Conservation (phyloP, 2,797 vertebrate species). For the Melanotaenia pygmaea region DNA sequence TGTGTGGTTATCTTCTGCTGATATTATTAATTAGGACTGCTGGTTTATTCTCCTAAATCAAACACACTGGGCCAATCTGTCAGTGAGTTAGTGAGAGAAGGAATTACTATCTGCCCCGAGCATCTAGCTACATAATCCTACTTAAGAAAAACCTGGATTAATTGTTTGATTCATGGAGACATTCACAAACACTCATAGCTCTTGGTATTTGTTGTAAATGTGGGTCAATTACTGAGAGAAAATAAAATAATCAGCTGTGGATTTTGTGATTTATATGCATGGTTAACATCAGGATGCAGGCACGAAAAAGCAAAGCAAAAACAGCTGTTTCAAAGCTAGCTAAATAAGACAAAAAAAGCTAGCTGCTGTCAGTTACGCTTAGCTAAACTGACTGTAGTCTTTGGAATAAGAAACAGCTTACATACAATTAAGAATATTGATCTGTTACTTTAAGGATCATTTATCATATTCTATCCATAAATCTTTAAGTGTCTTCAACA, state of each 20-base stretch:
- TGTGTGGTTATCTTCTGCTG: conserved; percentile 24
- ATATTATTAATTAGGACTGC: conserved; percentile 4
- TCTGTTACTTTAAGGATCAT: conserved; percentile 18
- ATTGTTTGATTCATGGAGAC: conserved; percentile 4
- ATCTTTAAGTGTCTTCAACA: conserved; percentile 10
- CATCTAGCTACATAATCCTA: conserved; percentile 3
- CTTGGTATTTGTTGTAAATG: neutral
- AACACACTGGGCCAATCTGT: too few species aligned
- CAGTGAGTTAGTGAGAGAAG: too few species aligned
- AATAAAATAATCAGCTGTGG: neutral
- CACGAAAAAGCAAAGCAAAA: neutral
- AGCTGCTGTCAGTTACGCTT: neutral
- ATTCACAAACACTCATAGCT: neutral
- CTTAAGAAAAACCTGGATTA: conserved; percentile 12
- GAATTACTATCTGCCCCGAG: conserved; percentile 21
- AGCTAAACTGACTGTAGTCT: neutral
- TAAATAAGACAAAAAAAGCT: neutral
- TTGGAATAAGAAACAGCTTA: neutral
- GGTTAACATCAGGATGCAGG: neutral
- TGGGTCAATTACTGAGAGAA: neutral
- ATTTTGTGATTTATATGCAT: neutral
- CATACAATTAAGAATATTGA: neutral
- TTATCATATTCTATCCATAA: conserved; percentile 7
- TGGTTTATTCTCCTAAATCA: too few species aligned
- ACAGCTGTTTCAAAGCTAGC: neutral